phyloP scores from a whole-genome alignment of 2,888 invertebrate species.

The Xanthia icteritia region DNA sequence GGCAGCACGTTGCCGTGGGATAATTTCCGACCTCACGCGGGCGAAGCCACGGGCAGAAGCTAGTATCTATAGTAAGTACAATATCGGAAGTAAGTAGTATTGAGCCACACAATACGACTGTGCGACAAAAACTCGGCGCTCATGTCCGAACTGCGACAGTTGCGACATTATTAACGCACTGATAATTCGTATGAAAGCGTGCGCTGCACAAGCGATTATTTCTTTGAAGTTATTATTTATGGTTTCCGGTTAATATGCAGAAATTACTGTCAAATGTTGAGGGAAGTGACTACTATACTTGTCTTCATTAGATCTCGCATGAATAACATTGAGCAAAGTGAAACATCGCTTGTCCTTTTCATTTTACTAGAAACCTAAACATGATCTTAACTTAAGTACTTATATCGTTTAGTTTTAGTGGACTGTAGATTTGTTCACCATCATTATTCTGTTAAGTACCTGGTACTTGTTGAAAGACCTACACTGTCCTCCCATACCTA shows the following conservation, averaged over 20 bases:
- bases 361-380: background rate
- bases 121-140: conserved; percentile 32
- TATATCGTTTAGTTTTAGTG: too few relatives aligned
- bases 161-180: conserved; percentile 68
- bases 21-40: too few relatives aligned
- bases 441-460: too few relatives aligned
- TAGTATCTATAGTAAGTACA: background rate
- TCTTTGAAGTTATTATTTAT: conserved; percentile 44
- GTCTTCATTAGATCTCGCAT: background rate
- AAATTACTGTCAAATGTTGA: conserved; percentile 22
- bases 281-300: background rate
- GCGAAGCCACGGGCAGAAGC: too few relatives aligned
- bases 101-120: conserved; percentile 37
- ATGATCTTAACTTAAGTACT: too few relatives aligned
- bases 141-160: conserved; percentile 53
- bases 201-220: conserved; percentile 63
- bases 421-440: too few relatives aligned
- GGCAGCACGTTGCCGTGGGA: too few relatives aligned
- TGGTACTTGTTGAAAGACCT: too few relatives aligned
- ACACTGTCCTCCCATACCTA: too few relatives aligned
- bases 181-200: conserved; percentile 68
- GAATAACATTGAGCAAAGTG: conserved; percentile 20
- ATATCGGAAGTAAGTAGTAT: conserved; percentile 56
- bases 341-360: background rate
- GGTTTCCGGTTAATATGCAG: conserved; percentile 28